These are phyloP conservation scores for Ylistrum balloti DNA, from an alignment of 1,140 invertebrate species.

Conservation along the genomic window DNA sequence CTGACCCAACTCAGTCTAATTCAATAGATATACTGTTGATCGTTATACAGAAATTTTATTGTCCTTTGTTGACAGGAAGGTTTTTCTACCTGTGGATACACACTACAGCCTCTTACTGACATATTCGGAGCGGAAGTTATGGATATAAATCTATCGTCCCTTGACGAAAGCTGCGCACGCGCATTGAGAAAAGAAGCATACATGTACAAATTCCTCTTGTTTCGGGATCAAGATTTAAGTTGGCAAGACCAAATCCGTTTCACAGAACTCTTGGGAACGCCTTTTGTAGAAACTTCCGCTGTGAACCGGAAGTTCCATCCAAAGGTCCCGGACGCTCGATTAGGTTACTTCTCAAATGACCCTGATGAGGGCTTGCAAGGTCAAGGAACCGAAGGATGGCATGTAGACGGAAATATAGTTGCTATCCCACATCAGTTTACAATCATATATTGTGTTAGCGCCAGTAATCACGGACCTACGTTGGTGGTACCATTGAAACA, in stretches of 20 bases:
- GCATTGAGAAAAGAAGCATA: constrained; percentile 57
- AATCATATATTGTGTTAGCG: constrained; percentile 58
- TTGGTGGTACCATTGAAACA: constrained; percentile 61
- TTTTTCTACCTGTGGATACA: constrained; percentile 47
- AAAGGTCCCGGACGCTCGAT: constrained; percentile 53
- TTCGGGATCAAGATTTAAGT: constrained; percentile 53
- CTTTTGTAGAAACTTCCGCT: constrained; percentile 53
- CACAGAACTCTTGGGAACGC: constrained; percentile 53
- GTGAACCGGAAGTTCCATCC: constrained; percentile 57
- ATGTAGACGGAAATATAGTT: constrained; percentile 58
- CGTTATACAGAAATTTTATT: not conserved
- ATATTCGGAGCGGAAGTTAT: constrained; percentile 55
- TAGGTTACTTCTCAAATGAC: constrained; percentile 62
- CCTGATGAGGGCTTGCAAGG: constrained; percentile 48
- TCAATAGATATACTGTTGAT: not conserved
- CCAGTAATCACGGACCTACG: constrained; percentile 58
- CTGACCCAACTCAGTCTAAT: no score
- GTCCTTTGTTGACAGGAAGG: not conserved
- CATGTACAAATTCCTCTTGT: constrained; percentile 61
- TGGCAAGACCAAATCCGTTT: constrained; percentile 60
- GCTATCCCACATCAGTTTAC: constrained; percentile 60
- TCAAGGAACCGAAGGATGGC: constrained; percentile 61
- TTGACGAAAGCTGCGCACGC: constrained; percentile 53
- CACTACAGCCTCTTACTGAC: constrained; percentile 51
- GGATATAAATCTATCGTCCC: constrained; percentile 45